Base-by-base conservation (phyloP, 2,113 vertebrate species). In the Motacilla tschutschensis region DNA sequence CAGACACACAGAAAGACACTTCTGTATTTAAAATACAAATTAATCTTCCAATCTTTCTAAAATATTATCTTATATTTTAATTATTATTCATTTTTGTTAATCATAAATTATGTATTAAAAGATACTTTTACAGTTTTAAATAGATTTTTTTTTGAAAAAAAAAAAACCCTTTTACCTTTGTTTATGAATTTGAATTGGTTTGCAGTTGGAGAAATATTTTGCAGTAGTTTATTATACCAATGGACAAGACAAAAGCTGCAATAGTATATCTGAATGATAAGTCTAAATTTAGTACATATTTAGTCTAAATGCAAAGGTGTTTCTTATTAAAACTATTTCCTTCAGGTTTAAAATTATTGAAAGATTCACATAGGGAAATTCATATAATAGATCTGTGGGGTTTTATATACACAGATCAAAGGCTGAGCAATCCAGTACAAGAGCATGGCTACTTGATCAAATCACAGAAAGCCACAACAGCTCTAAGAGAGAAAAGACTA, bases 71-170 rank as follows among this genome's bases (percentile, higher is more conserved):
- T 77, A 80, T 80, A 31, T 88, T 94, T 94, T 84, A 94, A 91
- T 95, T 92, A 93, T 92, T 81, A 90, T 64, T 51, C 53, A 21
- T 4, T 50, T 92, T 83, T 81, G 29, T 79, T 89, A 93, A 93
- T 94, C 12, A 94, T 96, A 94, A 90, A 95, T 95, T 95, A 90
- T 92, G 17, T 43, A 85, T 76, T 90, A 88, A 90, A 94, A 91
- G 72, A 89, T 69, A 36, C 33, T 88, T 93, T 88, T 90, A 78
- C 74, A 9, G 0, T 90, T 94, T 94, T 64, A 93, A 95, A 90
- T 81, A 88, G 59, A 93, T 83, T 93, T 87, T 93, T 95, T 94
- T 88, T 24, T 10, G 59, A 33, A 33, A 33, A 33, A 83, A 89
- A 95, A 95, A 95, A 85, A 94, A 60, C 38, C 25, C 19, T 72